Base-by-base conservation (phyloP, 2,113 vertebrate genomes). In the Phrynosoma blainvillii region DNA sequence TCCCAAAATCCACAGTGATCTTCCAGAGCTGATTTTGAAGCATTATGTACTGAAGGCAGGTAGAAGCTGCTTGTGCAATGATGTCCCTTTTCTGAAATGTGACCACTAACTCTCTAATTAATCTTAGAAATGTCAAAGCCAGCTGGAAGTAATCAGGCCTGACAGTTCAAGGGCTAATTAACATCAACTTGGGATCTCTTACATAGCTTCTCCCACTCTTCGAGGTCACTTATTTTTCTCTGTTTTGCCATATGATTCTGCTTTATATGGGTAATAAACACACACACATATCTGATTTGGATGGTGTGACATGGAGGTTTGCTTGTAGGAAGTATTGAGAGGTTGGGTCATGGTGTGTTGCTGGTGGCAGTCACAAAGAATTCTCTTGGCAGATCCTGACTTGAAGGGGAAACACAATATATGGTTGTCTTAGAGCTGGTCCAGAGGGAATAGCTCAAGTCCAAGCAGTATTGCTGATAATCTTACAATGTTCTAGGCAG, bases 161-260 rank as follows among this genome's bases (percentile, higher is more conserved):
- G 95, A 94, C 93, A 95, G 94, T 96, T 96, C 92, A 96, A 96
- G 94, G 93, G 84, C 94, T 95, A 96, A 97, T 97, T 97, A 97
- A 93, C 92, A 91, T 91, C 87, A 95, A 94, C 94, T 59, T 66
- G 71, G 85, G 86, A 94, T 95, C 91, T 95, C 92, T 95, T 93
- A 82, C 85, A 73, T 88, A 91, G 79, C 87, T 93, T 96, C 76
- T 89, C 92, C 87, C 91, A 87, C 82, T 91, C 82, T 93, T 93
- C 88, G 85, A 84, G 93, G 92, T 91, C 88, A 91, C 30, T 95
- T 93, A 82, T 93, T 95, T 94, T 82, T 40, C 89, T 93, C 80
- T 7, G 32, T 68, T 93, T 94, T 91, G 30, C 71, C 79, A 25
- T 30, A 70, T 54, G 12, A 40, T 90, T 88, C 91, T 68, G 5